Percentiles rank a stretch among this genome's conserved stretches.
phyloP scores from a whole-genome alignment of 2,113 vertebrate genomes.

The Pampusana beccarii region DNA sequence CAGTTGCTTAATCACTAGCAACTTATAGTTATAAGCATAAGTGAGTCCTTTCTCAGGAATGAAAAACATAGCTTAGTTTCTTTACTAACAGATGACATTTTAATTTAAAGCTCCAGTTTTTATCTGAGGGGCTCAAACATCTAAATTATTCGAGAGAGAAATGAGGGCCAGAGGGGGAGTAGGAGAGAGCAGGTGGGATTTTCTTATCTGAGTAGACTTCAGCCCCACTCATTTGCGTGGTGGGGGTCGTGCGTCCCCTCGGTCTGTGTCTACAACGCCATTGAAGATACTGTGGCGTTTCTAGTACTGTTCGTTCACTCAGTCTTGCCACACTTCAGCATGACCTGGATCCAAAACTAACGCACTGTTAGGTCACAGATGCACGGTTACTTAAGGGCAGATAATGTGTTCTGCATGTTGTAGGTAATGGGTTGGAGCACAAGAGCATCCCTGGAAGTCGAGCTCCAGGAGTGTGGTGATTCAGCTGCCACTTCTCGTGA shows the following conservation, averaged over 20 bases:
- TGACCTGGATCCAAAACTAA: background rate
- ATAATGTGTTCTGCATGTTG: background rate
- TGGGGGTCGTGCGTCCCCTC: background rate
- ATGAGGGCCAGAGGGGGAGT: background rate
- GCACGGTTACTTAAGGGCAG: background rate
- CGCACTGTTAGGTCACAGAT: background rate
- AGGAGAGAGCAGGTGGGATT: background rate
- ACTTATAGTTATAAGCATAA: slow-evolving; percentile 69
- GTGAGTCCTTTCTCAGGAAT: slow-evolving; percentile 68
- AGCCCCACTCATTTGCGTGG: background rate
- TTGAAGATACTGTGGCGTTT: background rate
- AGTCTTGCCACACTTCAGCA: background rate
- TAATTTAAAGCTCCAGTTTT: slow-evolving; percentile 58
- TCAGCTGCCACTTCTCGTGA: background rate
- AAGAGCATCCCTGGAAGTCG: background rate
- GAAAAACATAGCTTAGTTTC: slow-evolving; percentile 57
- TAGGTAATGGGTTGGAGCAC: background rate
- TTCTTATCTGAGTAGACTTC: background rate
- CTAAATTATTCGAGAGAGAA: slow-evolving; percentile 33
- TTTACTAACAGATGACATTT: slow-evolving; percentile 69
- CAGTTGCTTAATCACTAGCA: slow-evolving; percentile 79
- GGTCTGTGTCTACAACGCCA: background rate
- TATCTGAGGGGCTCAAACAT: slow-evolving; percentile 48
- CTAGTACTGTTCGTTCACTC: background rate
- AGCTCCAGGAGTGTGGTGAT: background rate